Evolutionary conservation across 2,888 invertebrate genomes (phyloP).

Genomic region (Asteroscopus sphinx): DNA sequence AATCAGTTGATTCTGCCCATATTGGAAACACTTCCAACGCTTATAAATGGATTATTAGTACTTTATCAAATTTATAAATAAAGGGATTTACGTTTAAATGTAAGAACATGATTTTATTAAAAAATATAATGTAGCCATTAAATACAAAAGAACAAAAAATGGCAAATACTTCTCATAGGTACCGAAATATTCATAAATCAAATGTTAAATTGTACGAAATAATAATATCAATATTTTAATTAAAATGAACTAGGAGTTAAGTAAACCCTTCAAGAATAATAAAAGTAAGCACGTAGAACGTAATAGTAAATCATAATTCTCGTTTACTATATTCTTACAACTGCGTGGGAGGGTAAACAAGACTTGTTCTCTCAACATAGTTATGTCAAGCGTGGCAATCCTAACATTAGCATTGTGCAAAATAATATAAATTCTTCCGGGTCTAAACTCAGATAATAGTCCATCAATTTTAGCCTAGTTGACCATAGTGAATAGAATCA

Average conservation of each 20-base stretch:
- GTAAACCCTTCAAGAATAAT: not conserved
- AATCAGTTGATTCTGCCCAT: constrained; percentile 10
- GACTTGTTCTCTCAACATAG: constrained; percentile 5
- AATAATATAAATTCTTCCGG: not conserved
- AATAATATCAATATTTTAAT: too few relatives aligned
- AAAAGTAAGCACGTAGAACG: not conserved
- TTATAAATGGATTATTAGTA: constrained; percentile 2
- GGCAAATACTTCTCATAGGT: too few relatives aligned
- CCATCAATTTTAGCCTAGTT: constrained; percentile 4
- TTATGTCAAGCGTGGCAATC: constrained; percentile 5
- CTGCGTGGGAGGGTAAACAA: constrained; percentile 49
- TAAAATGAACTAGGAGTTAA: too few relatives aligned
- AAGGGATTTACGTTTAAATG: not conserved
- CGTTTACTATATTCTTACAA: constrained; percentile 38
- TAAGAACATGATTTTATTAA: too few relatives aligned
- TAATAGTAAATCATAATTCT: constrained; percentile 1
- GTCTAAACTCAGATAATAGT: constrained; percentile 11
- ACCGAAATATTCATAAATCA: too few relatives aligned
- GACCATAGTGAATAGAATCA: constrained; percentile 8
- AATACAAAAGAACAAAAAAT: too few relatives aligned
- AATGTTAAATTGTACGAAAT: too few relatives aligned
- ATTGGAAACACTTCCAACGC: constrained; percentile 28
- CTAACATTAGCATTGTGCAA: not conserved
- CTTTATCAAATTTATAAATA: constrained; percentile 1
- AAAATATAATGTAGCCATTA: too few relatives aligned